These are phyloP conservation scores for Galaxias olidus DNA, from an alignment of 2,797 vertebrate species.

Conservation along the genomic window DNA sequence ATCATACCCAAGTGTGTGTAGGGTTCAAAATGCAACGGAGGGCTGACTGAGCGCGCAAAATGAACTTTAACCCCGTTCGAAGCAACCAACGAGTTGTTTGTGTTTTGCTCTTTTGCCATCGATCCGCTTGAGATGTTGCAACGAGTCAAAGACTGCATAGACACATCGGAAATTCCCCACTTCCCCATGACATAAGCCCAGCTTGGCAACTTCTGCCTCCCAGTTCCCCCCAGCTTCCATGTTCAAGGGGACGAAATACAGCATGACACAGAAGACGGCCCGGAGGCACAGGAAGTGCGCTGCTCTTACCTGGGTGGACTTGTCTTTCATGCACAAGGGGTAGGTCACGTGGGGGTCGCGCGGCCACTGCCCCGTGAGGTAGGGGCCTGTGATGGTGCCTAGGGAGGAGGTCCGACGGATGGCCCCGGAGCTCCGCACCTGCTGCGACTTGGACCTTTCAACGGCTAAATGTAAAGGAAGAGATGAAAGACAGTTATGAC, in stretches of 20 bases:
- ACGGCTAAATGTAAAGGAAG: constrained; percentile 71
- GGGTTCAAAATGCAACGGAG: no score
- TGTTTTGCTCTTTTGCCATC: no score
- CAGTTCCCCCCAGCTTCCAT: neutral
- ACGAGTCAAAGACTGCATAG: no score
- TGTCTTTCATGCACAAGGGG: constrained; percentile 90
- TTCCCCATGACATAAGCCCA: neutral
- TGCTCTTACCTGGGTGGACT: constrained; percentile 88
- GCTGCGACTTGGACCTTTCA: constrained; percentile 85
- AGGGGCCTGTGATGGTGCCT: constrained; percentile 88
- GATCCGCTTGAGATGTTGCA: neutral
- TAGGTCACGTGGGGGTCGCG: constrained; percentile 84
- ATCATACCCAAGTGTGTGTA: no score
- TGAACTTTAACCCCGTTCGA: no score
- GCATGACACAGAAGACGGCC: neutral
- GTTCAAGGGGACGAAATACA: neutral
- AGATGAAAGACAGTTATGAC: constrained; percentile 27
- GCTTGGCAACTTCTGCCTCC: constrained; percentile 13
- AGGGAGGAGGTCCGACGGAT: constrained; percentile 87
- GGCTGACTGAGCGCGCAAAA: no score
- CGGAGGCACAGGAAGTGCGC: neutral
- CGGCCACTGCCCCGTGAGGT: constrained; percentile 93
- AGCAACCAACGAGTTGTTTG: no score
- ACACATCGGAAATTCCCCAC: neutral
- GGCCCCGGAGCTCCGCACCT: constrained; percentile 77